Conservation (phyloP, 1,140 invertebrate species). For the Mycetomoellerius zeteki region DNA sequence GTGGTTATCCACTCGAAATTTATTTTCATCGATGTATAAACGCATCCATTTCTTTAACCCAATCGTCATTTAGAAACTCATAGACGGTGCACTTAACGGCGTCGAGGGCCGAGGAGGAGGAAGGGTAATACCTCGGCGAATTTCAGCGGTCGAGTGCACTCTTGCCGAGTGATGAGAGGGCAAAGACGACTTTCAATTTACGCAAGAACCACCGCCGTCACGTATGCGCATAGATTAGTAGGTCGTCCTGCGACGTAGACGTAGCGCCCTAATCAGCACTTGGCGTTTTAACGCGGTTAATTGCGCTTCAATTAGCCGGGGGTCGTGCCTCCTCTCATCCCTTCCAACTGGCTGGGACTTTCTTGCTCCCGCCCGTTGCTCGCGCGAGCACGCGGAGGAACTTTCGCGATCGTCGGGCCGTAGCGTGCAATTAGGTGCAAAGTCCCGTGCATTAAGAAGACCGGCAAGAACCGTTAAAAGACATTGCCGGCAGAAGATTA, state of each 20-base stretch:
- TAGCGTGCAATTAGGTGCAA: slow-evolving; percentile 70
- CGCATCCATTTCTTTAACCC: slow-evolving; percentile 15
- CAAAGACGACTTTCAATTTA: slow-evolving; percentile 59
- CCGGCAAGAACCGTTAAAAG: slow-evolving; percentile 67
- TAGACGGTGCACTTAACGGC: slow-evolving; percentile 41
- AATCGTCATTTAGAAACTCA: slow-evolving; percentile 43
- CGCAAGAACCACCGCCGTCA: slow-evolving; percentile 58
- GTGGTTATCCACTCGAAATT: too few relatives aligned
- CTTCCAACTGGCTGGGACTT: slow-evolving; percentile 37
- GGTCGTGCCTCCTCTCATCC: slow-evolving; percentile 27
- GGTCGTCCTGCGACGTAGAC: slow-evolving; percentile 40
- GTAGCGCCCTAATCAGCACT: slow-evolving; percentile 70
- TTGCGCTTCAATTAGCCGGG: slow-evolving; percentile 79
- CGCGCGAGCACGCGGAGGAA: slow-evolving; percentile 51
- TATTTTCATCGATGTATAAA: background rate
- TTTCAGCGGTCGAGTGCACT: slow-evolving; percentile 57
- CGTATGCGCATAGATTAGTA: slow-evolving; percentile 74
- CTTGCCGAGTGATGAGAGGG: slow-evolving; percentile 55
- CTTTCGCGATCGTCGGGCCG: slow-evolving; percentile 66
- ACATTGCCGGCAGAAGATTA: slow-evolving; percentile 66
- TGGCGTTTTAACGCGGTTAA: slow-evolving; percentile 80
- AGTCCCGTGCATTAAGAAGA: slow-evolving; percentile 69
- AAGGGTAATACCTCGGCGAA: slow-evolving; percentile 61
- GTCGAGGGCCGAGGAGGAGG: slow-evolving; percentile 31
- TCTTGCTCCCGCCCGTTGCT: slow-evolving; percentile 51